phyloP scores from a whole-genome alignment of 2,888 invertebrate genomes.

The Heliothis peltigera region DNA sequence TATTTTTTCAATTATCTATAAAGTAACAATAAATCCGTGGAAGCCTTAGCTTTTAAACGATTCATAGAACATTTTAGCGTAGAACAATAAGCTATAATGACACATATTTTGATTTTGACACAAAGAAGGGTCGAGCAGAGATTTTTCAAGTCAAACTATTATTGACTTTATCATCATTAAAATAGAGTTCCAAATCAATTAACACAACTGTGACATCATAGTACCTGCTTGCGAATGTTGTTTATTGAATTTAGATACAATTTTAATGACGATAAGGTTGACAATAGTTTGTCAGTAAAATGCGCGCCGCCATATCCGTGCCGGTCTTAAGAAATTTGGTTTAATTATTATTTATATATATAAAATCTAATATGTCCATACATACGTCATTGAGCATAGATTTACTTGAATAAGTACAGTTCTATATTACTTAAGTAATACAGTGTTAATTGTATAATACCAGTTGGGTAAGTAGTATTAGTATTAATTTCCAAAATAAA shows the following conservation, averaged over 20 bases:
- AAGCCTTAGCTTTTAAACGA: background rate
- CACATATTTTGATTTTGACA: background rate
- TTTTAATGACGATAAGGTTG: no score
- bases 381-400: slow-evolving; percentile 38
- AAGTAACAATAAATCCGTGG: background rate
- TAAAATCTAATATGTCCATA: slow-evolving; percentile 15
- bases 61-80: background rate
- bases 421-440: slow-evolving; percentile 4
- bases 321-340: background rate
- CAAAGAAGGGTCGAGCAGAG: background rate
- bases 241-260: no score
- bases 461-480: background rate
- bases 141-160: no score
- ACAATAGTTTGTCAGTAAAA: no score
- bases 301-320: no score
- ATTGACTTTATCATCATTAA: no score
- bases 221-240: no score
- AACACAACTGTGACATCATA: no score
- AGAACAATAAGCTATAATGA: background rate
- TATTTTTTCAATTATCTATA: slow-evolving; percentile 1
- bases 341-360: slow-evolving; percentile 1
- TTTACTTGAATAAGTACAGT: slow-evolving; percentile 39
- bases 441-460: background rate
- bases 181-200: no score
- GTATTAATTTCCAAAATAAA: background rate